phyloP scores from a whole-genome alignment of 2,888 invertebrate genomes.

The Sacculina carcini region DNA sequence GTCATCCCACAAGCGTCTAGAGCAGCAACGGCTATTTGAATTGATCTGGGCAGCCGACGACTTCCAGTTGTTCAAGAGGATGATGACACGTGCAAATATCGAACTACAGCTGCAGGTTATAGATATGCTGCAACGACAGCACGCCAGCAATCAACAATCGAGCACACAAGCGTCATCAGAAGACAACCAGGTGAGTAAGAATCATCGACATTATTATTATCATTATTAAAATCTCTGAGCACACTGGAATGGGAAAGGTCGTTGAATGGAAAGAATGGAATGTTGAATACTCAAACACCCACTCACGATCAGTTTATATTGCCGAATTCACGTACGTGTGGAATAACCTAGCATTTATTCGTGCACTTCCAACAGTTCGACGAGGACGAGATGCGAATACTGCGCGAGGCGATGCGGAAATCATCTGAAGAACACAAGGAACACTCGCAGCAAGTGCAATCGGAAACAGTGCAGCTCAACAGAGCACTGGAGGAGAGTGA shows the following conservation, averaged over 20 bases:
- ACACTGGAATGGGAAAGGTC: no score
- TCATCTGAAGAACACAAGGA: conserved; percentile 15
- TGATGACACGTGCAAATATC: conserved; percentile 80
- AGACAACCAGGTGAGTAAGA: not conserved
- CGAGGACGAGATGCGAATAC: not conserved
- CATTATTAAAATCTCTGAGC: no score
- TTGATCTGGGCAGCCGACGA: conserved; percentile 85
- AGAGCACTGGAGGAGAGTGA: conserved; percentile 14
- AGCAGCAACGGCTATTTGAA: conserved; percentile 34
- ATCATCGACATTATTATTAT: no score
- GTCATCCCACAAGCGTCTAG: conserved; percentile 25
- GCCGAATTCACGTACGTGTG: no score
- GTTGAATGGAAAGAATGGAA: no score
- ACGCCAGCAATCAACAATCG: no score
- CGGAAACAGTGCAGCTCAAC: conserved; percentile 15
- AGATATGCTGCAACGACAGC: conserved; percentile 53
- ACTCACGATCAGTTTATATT: no score
- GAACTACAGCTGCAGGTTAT: conserved; percentile 68
- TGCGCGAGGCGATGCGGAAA: conserved; percentile 1
- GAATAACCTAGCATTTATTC: no score
- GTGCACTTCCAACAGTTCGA: no score
- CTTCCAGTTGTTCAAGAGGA: conserved; percentile 57
- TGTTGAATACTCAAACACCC: no score
- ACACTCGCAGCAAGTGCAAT: conserved; percentile 12
- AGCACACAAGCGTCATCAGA: no score